These are phyloP conservation scores for Darevskia nairensis DNA, from an alignment of 2,797 vertebrate species.

Conservation along the genomic window DNA sequence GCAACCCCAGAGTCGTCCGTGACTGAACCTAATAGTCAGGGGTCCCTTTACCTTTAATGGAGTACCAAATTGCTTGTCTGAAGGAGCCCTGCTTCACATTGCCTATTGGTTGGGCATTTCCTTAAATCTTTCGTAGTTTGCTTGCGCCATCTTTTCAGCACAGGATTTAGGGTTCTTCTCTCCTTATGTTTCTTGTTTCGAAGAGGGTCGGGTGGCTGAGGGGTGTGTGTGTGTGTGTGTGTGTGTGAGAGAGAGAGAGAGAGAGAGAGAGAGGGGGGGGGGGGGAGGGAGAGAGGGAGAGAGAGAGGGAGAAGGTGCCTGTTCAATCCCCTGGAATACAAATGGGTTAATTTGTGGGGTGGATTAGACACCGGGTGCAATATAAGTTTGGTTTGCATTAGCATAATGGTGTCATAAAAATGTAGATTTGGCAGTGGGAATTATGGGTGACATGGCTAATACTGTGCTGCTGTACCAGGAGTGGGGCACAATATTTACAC, in stretches of 20 bases:
- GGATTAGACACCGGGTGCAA: constrained; percentile 72
- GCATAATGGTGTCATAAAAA: constrained; percentile 77
- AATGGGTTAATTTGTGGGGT: constrained; percentile 78
- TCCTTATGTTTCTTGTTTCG: neutral
- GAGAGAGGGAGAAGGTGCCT: too few relatives aligned
- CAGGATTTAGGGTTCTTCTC: neutral
- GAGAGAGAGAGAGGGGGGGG: too few relatives aligned
- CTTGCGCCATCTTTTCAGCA: neutral
- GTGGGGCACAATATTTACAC: constrained; percentile 80
- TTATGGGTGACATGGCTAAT: constrained; percentile 78
- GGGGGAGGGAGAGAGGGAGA: too few relatives aligned
- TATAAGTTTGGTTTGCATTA: constrained; percentile 74
- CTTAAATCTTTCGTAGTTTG: neutral
- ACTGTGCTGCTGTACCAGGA: constrained; percentile 76
- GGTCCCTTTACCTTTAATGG: neutral
- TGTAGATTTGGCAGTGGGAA: constrained; percentile 75
- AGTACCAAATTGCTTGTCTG: neutral
- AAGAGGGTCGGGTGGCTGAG: neutral
- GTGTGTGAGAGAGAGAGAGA: too few relatives aligned
- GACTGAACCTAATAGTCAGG: too few relatives aligned
- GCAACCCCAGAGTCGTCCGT: too few relatives aligned
- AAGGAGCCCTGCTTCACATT: neutral
- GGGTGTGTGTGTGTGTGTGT: neutral
- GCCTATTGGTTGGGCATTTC: neutral
- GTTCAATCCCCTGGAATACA: constrained; percentile 68